Evolutionary conservation across 2,888 invertebrate species (phyloP), one percentile per base, ranked within the genome.

Genomic region (Spodoptera exigua): DNA sequence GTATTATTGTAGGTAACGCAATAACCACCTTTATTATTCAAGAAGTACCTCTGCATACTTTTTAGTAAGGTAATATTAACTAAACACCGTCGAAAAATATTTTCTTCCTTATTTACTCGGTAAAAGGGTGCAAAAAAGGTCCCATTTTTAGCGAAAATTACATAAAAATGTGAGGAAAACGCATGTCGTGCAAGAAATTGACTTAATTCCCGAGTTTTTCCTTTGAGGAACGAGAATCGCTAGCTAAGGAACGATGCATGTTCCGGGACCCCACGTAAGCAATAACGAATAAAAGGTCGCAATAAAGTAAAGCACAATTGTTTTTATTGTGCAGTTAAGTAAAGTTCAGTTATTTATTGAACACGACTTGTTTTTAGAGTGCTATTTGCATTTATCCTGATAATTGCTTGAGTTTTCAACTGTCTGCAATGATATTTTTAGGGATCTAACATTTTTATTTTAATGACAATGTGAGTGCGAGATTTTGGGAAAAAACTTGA

Each of bases 251-350:
- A 62, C 69, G 44, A 53, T 54, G 62, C 61, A 61, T 60, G 37
- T 67, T 41, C 60, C 21, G 17, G 5, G 61, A 43, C 41, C 51
- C 44, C 68, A 61, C 69, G 69, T 68, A 68, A 65, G 47, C 62
- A 61, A 61, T 65, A 65, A 65, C 46, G 65, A 44, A 61, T 48
- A 65, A 54, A 65, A 68, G 47, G 68, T 47, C 21, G 36, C 61
- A 39, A 61, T 68, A 54, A 61, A 65, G 68, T 65, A 68, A 68
- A 61, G 17, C 39, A 68, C 61, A 68, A 54, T 54, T 61, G 69
- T 68, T 61, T 65, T 65, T 61, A 68, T 61, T 54, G 68, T 54
- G 69, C 62, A 61, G 43, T 65, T 68, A 65, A 47, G 36, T 65
- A 47, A 63, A 63, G 65, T 61, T 54, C 37, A 48, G 47, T 44